A percentile compares a stretch with the other conserved stretches of the same genome.
Evolutionary conservation across 35 echinoderm and acorn worm species (phyloP).

Genomic region (Nesometra sesokonis): DNA sequence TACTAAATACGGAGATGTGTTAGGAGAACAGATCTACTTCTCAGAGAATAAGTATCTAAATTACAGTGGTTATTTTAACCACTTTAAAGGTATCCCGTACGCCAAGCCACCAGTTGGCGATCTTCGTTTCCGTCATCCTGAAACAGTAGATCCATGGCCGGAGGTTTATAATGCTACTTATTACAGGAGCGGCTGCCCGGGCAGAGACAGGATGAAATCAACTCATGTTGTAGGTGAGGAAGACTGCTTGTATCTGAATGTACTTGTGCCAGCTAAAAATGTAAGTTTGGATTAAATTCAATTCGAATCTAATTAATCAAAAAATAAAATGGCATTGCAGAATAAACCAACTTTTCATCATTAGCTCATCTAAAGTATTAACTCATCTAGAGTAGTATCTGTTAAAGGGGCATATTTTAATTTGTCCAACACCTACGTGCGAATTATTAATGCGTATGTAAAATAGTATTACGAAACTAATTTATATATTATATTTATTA

Average conservation of each 20-base stretch:
- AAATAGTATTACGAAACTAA: too few relatives aligned
- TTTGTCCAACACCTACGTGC: too few relatives aligned
- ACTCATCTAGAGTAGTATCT: too few relatives aligned
- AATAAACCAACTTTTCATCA: too few relatives aligned
- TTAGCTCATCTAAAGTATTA: too few relatives aligned
- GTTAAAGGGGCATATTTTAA: too few relatives aligned
- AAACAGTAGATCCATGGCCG: conserved; percentile 17
- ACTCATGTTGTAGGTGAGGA: neutral
- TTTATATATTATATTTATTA: too few relatives aligned
- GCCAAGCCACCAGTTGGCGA: conserved; percentile 54
- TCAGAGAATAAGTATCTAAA: conserved; percentile 15
- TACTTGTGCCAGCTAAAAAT: conserved; percentile 60
- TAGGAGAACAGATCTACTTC: neutral
- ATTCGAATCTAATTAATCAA: too few relatives aligned
- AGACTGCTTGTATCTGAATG: conserved; percentile 78
- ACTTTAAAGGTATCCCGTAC: conserved; percentile 61
- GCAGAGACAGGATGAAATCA: neutral
- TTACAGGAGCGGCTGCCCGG: neutral
- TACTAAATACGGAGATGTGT: neutral
- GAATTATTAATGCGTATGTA: too few relatives aligned
- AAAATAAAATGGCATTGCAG: too few relatives aligned
- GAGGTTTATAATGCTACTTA: neutral
- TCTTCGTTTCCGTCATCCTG: conserved; percentile 51
- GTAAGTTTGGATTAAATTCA: too few relatives aligned
- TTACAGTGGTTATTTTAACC: conserved; percentile 22